Evolutionary conservation across 2,888 invertebrate genomes (phyloP), one percentile per base, ranked within the genome.

Genomic region (Hypercompe scribonia): DNA sequence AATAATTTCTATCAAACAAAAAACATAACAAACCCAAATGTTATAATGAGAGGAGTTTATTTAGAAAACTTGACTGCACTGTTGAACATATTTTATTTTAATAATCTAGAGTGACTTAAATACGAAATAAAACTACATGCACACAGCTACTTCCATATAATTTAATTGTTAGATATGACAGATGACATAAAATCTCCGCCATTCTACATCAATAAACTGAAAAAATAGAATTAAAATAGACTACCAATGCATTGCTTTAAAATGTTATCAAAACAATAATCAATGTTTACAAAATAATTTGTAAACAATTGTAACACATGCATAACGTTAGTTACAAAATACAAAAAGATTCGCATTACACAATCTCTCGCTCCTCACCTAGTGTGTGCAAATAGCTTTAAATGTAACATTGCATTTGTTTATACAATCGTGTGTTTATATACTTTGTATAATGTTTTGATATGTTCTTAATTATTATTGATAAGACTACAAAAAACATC

Each of bases 1-100:
- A 77, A 77, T 73, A 79, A 84, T 79, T 84, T 81, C 79, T 77
- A 83, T 58, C 78, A 83, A 83, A 78, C 81, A 82, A 78, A n/a
- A 76, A 71, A 54, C 18, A 71, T 69, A 70, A 74, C 63, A 67
- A 73, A 73, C 76, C 77, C 78, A 77, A 72, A 74, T 76, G 79
- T 73, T 81, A 77, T 65, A 75, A 72, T 73, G 68, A 73, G 72
- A n/a, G 68, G 46, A 78, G 72, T 76, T 50, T 61, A 61, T 33
- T 36, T 36, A n/a, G n/a, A n/a, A 68, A 68, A 68, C 15, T 34
- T 33, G 24, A 68, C 67, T 67, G 50, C 68, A 68, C 68, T 68
- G 34, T 34, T 28, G 34, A 54, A 36, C 34, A 54, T 54, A 68
- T 68, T 50, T 13, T 50, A 42, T 34, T 54, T n/a, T 34, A 36